These are phyloP conservation scores for Felis catus DNA, from an alignment of 2,113 vertebrate genomes.

Conservation along the genomic window DNA sequence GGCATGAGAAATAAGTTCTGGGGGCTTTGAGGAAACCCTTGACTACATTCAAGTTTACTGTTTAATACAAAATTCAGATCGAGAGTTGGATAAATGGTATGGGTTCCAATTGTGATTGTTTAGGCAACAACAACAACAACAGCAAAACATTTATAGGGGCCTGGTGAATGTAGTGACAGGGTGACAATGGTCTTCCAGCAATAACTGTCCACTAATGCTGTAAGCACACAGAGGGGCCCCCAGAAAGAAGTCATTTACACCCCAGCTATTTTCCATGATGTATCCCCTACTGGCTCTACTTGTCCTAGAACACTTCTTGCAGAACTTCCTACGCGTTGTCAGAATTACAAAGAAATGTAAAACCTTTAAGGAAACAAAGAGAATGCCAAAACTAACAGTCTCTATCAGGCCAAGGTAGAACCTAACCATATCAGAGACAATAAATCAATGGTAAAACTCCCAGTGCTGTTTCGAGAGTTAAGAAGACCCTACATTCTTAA, in stretches of 20 bases:
- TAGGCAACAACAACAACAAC: not conserved
- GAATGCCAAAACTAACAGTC: not conserved
- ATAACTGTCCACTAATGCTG: not conserved
- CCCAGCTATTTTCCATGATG: not conserved
- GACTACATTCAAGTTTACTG: not conserved
- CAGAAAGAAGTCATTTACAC: not conserved
- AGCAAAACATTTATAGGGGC: not conserved
- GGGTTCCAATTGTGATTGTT: not conserved
- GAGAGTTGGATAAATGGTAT: not conserved
- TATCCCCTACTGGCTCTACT: not conserved
- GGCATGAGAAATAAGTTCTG: not conserved
- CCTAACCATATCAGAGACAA: not conserved
- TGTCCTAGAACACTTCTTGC: not conserved
- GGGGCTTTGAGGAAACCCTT: not conserved
- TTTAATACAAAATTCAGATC: not conserved
- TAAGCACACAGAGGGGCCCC: not conserved
- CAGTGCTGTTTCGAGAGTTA: not conserved
- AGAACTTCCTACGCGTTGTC: not conserved
- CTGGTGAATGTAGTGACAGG: not conserved
- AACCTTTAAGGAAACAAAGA: not conserved
- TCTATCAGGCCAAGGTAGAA: not conserved
- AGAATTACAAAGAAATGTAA: not conserved
- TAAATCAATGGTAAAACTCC: not conserved
- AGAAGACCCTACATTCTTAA: not conserved
- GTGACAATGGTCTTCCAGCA: not conserved